Percentiles rank a stretch among this genome's conserved stretches.
phyloP scores from a whole-genome alignment of 2,888 invertebrate genomes.

The Galerucella pusilla region DNA sequence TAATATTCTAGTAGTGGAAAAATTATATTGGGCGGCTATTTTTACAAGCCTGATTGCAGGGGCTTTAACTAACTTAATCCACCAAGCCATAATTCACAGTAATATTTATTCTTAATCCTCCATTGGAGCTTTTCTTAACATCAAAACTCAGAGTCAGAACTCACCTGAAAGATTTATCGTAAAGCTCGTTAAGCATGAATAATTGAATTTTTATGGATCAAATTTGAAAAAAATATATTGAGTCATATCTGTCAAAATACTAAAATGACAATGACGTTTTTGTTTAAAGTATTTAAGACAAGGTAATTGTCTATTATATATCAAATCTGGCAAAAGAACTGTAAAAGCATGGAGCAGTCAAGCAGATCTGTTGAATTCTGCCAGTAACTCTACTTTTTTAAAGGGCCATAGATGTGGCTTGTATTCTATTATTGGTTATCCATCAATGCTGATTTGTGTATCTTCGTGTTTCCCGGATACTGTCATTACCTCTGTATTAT shows the following conservation, averaged over 20 bases:
- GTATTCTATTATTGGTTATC: no score
- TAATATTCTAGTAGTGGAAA: slow-evolving; percentile 1
- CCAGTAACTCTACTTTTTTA: no score
- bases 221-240: background rate
- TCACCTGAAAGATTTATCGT: background rate
- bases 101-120: background rate
- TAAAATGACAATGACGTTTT: background rate
- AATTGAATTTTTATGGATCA: background rate
- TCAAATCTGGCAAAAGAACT: no score
- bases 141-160: background rate
- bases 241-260: background rate
- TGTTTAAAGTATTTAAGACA: background rate
- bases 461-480: no score
- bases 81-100: background rate
- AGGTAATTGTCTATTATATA: no score
- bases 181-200: background rate
- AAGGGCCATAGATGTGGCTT: no score
- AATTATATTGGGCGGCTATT: background rate
- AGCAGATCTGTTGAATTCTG: no score
- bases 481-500: no score
- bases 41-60: background rate
- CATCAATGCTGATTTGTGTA: no score
- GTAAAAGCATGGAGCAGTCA: no score
- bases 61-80: background rate
- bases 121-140: background rate